A percentile compares a stretch with the other conserved stretches of the same genome.
phyloP scores from a whole-genome alignment of 1,140 invertebrate species.

The Mesaphorura yosii region DNA sequence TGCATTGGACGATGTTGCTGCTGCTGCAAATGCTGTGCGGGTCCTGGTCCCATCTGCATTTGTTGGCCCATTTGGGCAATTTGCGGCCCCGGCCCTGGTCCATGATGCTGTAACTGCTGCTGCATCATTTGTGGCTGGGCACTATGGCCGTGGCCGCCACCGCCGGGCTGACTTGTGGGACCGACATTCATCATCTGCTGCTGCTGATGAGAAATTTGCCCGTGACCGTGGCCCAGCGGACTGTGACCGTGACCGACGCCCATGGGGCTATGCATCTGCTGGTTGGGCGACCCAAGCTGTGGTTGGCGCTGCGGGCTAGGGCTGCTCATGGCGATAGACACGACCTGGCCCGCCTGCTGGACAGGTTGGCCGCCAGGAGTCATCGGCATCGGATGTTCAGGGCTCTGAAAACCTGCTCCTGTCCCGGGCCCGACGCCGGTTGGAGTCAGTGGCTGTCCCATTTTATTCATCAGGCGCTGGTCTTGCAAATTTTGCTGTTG shows the following conservation, averaged over 20 bases:
- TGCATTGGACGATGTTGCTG: conserved; percentile 8
- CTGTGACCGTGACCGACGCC: conserved; percentile 1
- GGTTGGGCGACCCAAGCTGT: not conserved
- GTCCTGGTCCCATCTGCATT: conserved; percentile 1
- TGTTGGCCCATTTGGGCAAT: not conserved
- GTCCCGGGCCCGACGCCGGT: not conserved
- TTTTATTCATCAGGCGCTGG: not conserved
- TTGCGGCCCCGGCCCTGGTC: conserved; percentile 2
- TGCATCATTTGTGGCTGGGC: not conserved
- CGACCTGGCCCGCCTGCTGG: too few relatives aligned
- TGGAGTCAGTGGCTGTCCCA: not conserved
- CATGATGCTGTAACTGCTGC: not conserved
- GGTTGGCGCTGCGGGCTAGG: not conserved
- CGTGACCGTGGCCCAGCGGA: not conserved
- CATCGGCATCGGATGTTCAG: not conserved
- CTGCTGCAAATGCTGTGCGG: not conserved
- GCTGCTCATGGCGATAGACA: too few relatives aligned
- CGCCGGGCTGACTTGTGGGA: too few relatives aligned
- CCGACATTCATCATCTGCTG: not conserved
- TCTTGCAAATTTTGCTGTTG: conserved; percentile 3
- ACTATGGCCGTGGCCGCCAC: too few relatives aligned
- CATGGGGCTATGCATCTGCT: not conserved
- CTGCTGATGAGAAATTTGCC: not conserved
- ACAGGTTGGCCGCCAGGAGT: too few relatives aligned
- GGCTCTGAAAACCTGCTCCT: not conserved